Conservation (phyloP, 2,888 invertebrate genomes). For the Phyto melanocephala region DNA sequence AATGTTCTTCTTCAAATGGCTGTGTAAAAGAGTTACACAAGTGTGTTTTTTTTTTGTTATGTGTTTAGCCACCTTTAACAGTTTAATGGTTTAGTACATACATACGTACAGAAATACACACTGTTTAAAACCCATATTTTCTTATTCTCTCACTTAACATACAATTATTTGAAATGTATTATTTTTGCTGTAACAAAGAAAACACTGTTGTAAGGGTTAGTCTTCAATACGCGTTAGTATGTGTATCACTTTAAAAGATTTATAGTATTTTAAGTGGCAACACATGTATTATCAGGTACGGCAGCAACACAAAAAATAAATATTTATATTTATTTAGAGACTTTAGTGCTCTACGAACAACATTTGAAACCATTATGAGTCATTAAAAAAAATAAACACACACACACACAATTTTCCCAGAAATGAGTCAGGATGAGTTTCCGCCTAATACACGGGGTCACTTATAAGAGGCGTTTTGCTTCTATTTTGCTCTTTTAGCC, state of each 20-base stretch:
- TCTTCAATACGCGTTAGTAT: background rate
- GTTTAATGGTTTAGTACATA: background rate
- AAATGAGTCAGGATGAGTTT: constrained; percentile 31
- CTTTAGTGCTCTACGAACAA: background rate
- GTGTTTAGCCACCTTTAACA: constrained; percentile 34
- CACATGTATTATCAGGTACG: constrained; percentile 52
- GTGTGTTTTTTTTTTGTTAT: background rate
- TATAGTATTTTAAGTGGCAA: constrained; percentile 54
- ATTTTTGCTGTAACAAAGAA: background rate
- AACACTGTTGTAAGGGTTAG: background rate
- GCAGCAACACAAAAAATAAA: background rate
- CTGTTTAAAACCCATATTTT: background rate
- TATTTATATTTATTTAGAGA: background rate
- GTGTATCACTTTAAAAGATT: constrained; percentile 21
- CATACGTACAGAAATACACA: background rate
- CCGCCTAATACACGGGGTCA: background rate
- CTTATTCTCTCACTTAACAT: background rate
- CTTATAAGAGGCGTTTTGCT: background rate
- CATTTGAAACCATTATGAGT: constrained; percentile 49
- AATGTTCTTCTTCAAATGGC: background rate
- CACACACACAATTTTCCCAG: background rate
- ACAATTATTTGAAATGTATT: background rate
- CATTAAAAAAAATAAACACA: constrained; percentile 31
- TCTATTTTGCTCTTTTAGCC: background rate
- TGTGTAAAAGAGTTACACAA: background rate